Base-by-base conservation (phyloP, 2,797 vertebrate genomes). In the Hypotaenidia okinawae region DNA sequence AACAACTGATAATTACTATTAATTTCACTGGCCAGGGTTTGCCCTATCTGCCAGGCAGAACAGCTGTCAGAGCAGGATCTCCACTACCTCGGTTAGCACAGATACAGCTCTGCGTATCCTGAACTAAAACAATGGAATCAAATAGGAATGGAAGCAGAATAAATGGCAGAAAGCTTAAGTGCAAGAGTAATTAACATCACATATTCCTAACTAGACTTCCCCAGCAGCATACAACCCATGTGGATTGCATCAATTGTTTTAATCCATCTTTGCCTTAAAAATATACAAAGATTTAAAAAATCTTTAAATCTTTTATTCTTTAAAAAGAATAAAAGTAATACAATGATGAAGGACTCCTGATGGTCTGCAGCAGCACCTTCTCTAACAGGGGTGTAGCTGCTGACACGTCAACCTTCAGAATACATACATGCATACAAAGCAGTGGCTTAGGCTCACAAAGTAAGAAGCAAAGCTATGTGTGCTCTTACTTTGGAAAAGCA, bases 121-220 rank as follows among this genome's bases (percentile, higher is more conserved):
- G 57, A 88, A 84, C 52, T 72, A 84, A 78, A 33, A 83, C 75
- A 96, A 77, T 51, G 47, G 61, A 84, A 80, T 54, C 49, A 91
- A 95, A 70, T 28, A 24, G 58, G 52, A 95, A 91, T 43, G 61
- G 62, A 89, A 83, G 61, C 32, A 72, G 61, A 92, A 93, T 83
- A 94, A 92, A 89, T 57, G 70, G 89, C 19, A 58, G 11, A 41
- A 32, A 41, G 28, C 45, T 80, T 39, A 77, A 32, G 57, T 72
- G 49, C 68, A 80, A 41, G 49, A 45, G 32, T 70, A 92, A 93
- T 92, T 77, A 87, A 41, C 15, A 80, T 77, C 78, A 77, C 84
- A 35, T 72, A 61, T 72, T 89, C 45, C 55, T 84, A 81, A 87
- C 55, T 16, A 51, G 69, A 66, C 21, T 62, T 83, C 12, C 6